Base-by-base conservation (phyloP, 2,888 invertebrate genomes). In the Suillia variegata region DNA sequence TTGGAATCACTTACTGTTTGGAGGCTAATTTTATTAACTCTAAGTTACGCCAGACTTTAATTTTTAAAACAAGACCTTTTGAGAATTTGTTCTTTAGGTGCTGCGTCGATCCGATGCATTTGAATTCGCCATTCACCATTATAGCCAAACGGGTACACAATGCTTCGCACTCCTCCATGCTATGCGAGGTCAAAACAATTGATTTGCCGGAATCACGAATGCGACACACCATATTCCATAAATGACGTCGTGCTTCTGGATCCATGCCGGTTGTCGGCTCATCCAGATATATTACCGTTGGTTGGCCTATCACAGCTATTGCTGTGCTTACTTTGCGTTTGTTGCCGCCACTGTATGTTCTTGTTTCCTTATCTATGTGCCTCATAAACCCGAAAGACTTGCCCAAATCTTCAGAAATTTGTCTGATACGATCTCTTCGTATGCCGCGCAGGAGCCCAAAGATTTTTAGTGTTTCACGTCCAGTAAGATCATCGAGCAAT, bases 131-230 rank as follows among this genome's bases (percentile, higher is more conserved):
- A 74, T 89, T 88, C 55, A 92, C 92, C 92, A 93, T 93, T 62
- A 93, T 89, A 38, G 90, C 91, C 69, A 93, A 82, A 6, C 92
- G 84, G 1, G 91, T 89, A 79, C 93, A 93, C 38, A 93, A 83
- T 26, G 90, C 91, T 82, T 93, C 92, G 80, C 92, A 92, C 80
- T 93, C 93, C 79, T 91, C 90, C 91, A 93, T 92, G 78, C 91
- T 92, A 82, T 92, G 92, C 48, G 93, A 93, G 17, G 94, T 94
- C 60, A 94, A 84, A 61, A 94, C 85, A 56, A 94, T 87, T 59
- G 91, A 89, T 75, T 87, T 87, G 0, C 93, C 93, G 2, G 86
- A 83, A 59, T 88, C 88, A 50, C 91, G 84, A 42, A 90, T 86
- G 59, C 86, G 85, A 63, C 86, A 85, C 26, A 93, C 85, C 13